A percentile compares a stretch with the other conserved stretches of the same genome.
phyloP scores from a whole-genome alignment of 2,113 vertebrate species.

The Corydoras maculifer region DNA sequence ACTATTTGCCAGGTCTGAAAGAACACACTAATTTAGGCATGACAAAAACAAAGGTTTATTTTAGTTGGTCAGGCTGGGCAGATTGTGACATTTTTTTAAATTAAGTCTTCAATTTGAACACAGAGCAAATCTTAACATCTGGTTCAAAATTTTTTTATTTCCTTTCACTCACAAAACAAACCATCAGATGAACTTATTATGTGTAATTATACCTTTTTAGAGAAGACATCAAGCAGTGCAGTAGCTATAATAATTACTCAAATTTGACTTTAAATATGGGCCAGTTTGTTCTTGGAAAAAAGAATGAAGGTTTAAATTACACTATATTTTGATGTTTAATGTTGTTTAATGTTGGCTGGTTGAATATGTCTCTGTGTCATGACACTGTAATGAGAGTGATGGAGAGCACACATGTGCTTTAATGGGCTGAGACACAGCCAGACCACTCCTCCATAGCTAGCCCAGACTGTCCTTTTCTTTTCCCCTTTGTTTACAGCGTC shows the following conservation, averaged over 20 bases:
- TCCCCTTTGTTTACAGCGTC: not conserved
- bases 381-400: conserved; percentile 29
- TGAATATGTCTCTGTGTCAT: conserved; percentile 33
- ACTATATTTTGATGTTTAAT: conserved; percentile 27
- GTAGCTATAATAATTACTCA: not conserved
- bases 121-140: too few relatives aligned
- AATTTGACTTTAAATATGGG: conserved; percentile 11
- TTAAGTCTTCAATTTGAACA: too few relatives aligned
- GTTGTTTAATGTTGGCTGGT: conserved; percentile 34
- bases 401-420: conserved; percentile 36
- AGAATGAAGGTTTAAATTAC: conserved; percentile 15
- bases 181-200: too few relatives aligned
- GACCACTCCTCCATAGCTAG: conserved; percentile 11
- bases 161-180: not conserved
- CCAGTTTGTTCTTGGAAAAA: not conserved
- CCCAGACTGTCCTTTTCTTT: not conserved
- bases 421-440: conserved; percentile 38
- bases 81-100: too few relatives aligned
- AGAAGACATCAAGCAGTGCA: too few relatives aligned
- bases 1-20: too few relatives aligned
- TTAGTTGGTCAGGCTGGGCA: too few relatives aligned
- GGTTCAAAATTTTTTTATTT: too few relatives aligned
- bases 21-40: too few relatives aligned
- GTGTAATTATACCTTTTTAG: too few relatives aligned
- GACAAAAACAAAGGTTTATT: too few relatives aligned